Conservation (phyloP, 2,113 vertebrate genomes). For the Cyanistes caeruleus region DNA sequence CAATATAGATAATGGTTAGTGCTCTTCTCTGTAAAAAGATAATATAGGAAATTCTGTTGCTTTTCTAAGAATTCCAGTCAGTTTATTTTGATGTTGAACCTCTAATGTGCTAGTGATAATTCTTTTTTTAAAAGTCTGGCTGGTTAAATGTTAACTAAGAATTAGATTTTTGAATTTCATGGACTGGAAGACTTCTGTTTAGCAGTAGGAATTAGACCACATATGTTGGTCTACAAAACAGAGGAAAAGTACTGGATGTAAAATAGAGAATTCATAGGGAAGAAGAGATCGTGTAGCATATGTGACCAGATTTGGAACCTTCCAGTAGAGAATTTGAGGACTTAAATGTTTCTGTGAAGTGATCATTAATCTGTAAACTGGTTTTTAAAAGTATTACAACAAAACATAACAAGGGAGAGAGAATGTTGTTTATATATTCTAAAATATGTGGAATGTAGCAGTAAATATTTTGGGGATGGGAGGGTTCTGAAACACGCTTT, state of each 20-base stretch:
- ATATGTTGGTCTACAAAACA: neutral
- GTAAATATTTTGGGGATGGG: neutral
- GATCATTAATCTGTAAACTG: neutral
- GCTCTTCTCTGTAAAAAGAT: neutral
- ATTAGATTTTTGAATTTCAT: neutral
- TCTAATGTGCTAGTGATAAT: neutral
- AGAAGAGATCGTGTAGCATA: neutral
- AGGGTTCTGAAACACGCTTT: fast-evolving
- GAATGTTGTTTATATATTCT: neutral
- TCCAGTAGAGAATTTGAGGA: neutral
- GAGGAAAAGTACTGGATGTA: neutral
- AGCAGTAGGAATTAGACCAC: neutral
- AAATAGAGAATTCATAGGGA: neutral
- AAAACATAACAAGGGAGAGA: neutral
- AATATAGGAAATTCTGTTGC: neutral
- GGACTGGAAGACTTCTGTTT: neutral
- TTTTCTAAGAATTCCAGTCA: neutral
- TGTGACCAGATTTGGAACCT: neutral
- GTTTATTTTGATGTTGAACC: neutral
- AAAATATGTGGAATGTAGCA: neutral
- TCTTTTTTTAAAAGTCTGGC: neutral
- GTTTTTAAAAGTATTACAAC: neutral
- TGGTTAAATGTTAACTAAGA: neutral
- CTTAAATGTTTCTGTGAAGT: neutral
- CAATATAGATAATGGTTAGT: neutral